Percentiles rank a stretch among this genome's conserved stretches.
Evolutionary conservation across 23 tunicate genomes (phyloP).

Genomic region (Phallusia fumigata): DNA sequence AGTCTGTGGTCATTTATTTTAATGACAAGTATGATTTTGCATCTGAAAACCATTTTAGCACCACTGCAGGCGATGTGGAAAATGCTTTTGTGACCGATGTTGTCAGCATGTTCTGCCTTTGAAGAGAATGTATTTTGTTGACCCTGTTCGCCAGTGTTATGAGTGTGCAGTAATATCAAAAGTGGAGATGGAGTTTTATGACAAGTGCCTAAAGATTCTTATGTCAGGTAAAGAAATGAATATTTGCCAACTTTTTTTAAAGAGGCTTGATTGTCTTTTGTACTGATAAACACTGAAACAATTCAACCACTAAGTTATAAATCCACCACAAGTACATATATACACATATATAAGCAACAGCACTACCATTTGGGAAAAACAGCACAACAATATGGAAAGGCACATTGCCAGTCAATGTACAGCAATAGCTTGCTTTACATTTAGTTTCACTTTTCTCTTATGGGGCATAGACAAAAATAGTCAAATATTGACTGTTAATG

Average conservation of each 20-base stretch:
- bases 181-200: slow-evolving; percentile 73
- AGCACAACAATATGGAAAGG: neutral
- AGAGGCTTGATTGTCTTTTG: too few species aligned
- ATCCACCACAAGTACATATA: too few species aligned
- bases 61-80: slow-evolving; percentile 92
- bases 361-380: too few species aligned
- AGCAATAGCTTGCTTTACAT: neutral
- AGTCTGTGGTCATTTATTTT: neutral
- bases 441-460: neutral
- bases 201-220: slow-evolving; percentile 38
- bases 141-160: slow-evolving; percentile 89
- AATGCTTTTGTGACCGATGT: slow-evolving; percentile 78
- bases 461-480: too few species aligned
- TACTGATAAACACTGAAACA: too few species aligned
- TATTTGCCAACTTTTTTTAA: too few species aligned
- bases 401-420: too few species aligned
- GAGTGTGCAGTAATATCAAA: slow-evolving; percentile 90
- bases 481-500: too few species aligned
- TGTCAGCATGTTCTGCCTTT: slow-evolving; percentile 47
- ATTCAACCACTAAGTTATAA: too few species aligned
- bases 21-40: neutral
- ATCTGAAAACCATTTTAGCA: slow-evolving; percentile 62
- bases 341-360: too few species aligned
- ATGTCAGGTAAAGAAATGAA: slow-evolving; percentile 32
- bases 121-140: slow-evolving; percentile 85